These are phyloP conservation scores for Holothuria scabra DNA, from an alignment of 53 echinoderm and acorn worm species.

Conservation along the genomic window DNA sequence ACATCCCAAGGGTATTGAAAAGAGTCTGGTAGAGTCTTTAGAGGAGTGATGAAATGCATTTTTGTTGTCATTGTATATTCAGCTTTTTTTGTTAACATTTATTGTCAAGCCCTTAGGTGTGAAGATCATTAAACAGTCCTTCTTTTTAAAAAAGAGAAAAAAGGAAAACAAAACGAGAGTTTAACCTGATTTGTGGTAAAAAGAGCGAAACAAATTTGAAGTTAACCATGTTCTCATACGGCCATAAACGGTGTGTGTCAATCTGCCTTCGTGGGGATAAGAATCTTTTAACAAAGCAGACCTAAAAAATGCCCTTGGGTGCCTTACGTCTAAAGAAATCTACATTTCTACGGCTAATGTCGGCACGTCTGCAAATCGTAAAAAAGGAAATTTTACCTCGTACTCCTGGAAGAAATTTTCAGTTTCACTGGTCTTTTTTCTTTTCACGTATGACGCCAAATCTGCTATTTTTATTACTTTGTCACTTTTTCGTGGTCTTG, in stretches of 20 bases:
- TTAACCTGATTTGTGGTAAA: no score
- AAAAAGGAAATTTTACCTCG: conserved; percentile 44
- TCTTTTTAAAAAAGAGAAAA: no score
- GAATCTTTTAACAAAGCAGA: not conserved
- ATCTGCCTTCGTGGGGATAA: not conserved
- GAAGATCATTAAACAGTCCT: no score
- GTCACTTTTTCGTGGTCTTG: conserved; percentile 19
- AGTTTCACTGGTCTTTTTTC: conserved; percentile 63
- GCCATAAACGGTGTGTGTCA: no score
- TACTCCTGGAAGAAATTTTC: conserved; percentile 76
- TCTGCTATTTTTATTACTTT: conserved; percentile 62
- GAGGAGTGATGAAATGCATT: not conserved
- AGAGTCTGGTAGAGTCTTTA: conserved; percentile 66
- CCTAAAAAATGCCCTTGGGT: not conserved
- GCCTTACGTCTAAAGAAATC: not conserved
- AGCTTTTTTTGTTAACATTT: no score
- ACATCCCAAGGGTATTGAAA: conserved; percentile 68
- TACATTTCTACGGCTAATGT: not conserved
- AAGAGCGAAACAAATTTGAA: no score
- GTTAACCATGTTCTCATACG: no score
- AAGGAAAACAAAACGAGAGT: no score
- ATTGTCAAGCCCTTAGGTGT: no score
- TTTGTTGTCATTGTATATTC: not conserved
- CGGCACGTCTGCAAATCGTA: not conserved
- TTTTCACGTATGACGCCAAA: conserved; percentile 65